A percentile compares a stretch with the other conserved stretches of the same genome.
phyloP scores from a whole-genome alignment of 2,113 vertebrate species.

The Oncorhynchus clarkii region DNA sequence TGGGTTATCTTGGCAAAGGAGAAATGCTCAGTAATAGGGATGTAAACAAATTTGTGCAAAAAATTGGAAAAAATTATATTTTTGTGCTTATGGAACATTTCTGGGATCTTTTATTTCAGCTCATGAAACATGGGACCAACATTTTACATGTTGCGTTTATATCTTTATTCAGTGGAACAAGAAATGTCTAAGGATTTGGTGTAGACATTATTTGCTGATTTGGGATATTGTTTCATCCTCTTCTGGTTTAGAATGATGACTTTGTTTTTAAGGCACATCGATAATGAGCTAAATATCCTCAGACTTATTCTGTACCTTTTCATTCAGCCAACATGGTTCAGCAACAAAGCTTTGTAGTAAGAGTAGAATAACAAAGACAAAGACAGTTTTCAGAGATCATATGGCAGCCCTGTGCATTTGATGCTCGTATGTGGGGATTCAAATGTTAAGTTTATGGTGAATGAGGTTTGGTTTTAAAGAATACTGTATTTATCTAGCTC shows the following conservation, averaged over 20 bases:
- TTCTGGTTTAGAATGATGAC: conserved; percentile 6
- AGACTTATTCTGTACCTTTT: conserved; percentile 54
- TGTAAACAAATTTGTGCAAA: too few species aligned
- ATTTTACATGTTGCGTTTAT: too few species aligned
- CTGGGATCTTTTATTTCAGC: too few species aligned
- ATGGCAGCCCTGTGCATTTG: conserved; percentile 51
- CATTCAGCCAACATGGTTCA: conserved; percentile 40
- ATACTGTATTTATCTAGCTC: conserved; percentile 58
- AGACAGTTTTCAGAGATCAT: conserved; percentile 45
- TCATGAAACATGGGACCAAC: too few species aligned
- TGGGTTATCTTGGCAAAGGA: too few species aligned
- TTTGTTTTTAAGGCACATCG: conserved; percentile 29
- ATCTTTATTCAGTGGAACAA: conserved; percentile 9
- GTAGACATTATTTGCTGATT: conserved; percentile 27
- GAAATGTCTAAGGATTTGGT: conserved; percentile 24
- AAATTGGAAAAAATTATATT: too few species aligned
- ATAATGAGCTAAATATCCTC: conserved; percentile 48
- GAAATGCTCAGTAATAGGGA: too few species aligned
- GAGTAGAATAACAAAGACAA: conserved; percentile 49
- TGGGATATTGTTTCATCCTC: conserved; percentile 21
- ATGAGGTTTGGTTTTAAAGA: conserved; percentile 49
- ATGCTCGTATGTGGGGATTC: neutral
- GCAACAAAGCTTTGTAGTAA: conserved; percentile 28
- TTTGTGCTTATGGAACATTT: too few species aligned
- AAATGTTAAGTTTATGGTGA: conserved; percentile 43